A percentile compares a stretch with the other conserved stretches of the same genome.
phyloP scores from a whole-genome alignment of 2,888 invertebrate genomes.

The Vanessa cardui region DNA sequence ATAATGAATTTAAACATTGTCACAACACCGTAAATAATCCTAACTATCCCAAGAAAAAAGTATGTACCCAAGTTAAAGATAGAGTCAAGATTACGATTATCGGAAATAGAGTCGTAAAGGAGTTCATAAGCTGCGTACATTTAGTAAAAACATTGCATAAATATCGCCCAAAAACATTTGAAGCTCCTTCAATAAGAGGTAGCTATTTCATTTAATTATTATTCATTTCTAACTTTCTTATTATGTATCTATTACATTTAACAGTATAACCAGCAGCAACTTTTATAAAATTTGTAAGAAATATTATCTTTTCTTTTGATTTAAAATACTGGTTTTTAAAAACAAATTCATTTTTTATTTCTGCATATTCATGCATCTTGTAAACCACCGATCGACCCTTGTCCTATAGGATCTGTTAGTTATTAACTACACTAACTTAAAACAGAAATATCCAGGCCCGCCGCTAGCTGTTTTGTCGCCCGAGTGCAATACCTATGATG shows the following conservation, averaged over 20 bases:
- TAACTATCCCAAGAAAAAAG: slow-evolving; percentile 53
- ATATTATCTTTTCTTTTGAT: too few relatives aligned
- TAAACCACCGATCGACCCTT: too few relatives aligned
- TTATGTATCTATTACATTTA: background rate
- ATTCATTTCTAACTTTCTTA: background rate
- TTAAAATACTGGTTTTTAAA: too few relatives aligned
- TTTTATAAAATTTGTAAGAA: too few relatives aligned
- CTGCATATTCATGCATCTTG: too few relatives aligned
- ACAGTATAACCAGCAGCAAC: too few relatives aligned
- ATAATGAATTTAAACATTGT: slow-evolving; percentile 54
- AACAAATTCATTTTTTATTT: too few relatives aligned
- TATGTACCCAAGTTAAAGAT: slow-evolving; percentile 41
- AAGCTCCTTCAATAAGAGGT: slow-evolving; percentile 66
- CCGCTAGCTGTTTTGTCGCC: too few relatives aligned
- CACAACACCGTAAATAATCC: slow-evolving; percentile 70
- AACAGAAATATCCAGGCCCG: too few relatives aligned
- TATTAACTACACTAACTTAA: too few relatives aligned
- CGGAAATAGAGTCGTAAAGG: slow-evolving; percentile 64
- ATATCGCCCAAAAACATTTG: slow-evolving; percentile 60
- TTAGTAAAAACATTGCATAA: slow-evolving; percentile 64
- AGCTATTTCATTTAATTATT: slow-evolving; percentile 29
- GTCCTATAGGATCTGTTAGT: too few relatives aligned
- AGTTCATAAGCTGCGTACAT: slow-evolving; percentile 65
- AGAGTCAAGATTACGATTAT: slow-evolving; percentile 61
- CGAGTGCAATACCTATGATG: too few relatives aligned